Base-by-base conservation (phyloP, 2,797 vertebrate species). In the Psittacula echo region DNA sequence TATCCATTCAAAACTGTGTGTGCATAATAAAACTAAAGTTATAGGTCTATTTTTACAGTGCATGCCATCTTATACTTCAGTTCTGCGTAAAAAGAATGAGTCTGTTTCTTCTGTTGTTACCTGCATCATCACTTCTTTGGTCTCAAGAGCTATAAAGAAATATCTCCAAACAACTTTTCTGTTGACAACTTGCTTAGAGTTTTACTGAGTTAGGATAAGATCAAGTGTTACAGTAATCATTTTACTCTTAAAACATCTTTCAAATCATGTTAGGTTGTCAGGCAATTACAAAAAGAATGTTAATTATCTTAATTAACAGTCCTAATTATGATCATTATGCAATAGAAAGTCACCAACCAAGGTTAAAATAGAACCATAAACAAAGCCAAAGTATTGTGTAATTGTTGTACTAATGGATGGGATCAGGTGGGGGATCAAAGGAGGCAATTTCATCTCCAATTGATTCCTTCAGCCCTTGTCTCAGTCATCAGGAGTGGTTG, bases 161-260 rank as follows among this genome's bases (percentile, higher is more conserved):
- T 65, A 48, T 72, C 26, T 84, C 50, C 76, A 85, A 87, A 30
- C 29, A 62, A 42, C 4, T 23, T 64, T 74, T 89, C 48, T 79
- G 10, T 18, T 78, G 37, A 51, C 48, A 72, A 44, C 80, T 66
- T 86, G 24, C 39, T 93, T 83, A 54, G 7, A 39, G 12, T 90
- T 93, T 64, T 75, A 67, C n/a, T 16, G 60, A 53, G 22, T 53
- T 81, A 61, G 17, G 17, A 23, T 84, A 71, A 90, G 20, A 64
- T 6, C 39, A 11, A 65, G 5, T 53, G 37, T 37, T 70, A 26
- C 4, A 74, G 45, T 68, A 44, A 61, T 56, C 4, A 62, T 23
- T 42, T 81, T 62, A 45, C 11, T 86, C n/a, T 66, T 80, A 74
- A 94, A 85, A 29, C 24, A 44, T 39, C n/a, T 68, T 88, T 47